Evolutionary conservation across 2,797 vertebrate genomes (phyloP).

Genomic region (Schizopygopsis malacanthus): DNA sequence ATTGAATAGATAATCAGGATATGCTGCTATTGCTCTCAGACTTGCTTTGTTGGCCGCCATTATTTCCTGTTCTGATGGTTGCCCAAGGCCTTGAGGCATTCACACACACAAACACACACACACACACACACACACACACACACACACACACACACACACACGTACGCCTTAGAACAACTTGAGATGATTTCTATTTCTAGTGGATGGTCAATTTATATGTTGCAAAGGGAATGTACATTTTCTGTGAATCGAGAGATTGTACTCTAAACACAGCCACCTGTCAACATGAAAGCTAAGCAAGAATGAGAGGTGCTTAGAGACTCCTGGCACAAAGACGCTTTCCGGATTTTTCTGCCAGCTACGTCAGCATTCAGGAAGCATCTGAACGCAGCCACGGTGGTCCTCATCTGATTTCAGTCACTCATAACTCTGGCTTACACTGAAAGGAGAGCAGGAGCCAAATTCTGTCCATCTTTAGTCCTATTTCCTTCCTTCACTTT

Average conservation of each 20-base stretch:
- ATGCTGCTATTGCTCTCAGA: conserved; percentile 63
- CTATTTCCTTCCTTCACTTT: conserved; percentile 17
- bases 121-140: not conserved
- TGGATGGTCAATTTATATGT: conserved; percentile 43
- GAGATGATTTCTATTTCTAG: conserved; percentile 52
- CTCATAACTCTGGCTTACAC: conserved; percentile 49
- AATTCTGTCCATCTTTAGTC: conserved; percentile 44
- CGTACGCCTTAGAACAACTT: conserved; percentile 29
- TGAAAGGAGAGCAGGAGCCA: conserved; percentile 45
- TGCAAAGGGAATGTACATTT: conserved; percentile 46
- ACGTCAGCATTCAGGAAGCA: conserved; percentile 53
- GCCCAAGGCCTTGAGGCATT: conserved; percentile 55
- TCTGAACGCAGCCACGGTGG: conserved; percentile 56
- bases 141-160: conserved; percentile 36
- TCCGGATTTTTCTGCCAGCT: conserved; percentile 51
- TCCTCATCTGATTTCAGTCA: conserved; percentile 49
- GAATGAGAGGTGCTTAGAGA: conserved; percentile 49
- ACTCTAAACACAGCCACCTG: conserved; percentile 44
- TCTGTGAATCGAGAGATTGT: conserved; percentile 44
- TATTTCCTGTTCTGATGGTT: conserved; percentile 62
- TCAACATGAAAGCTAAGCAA: conserved; percentile 50
- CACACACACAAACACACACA: conserved; percentile 46
- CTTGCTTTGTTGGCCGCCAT: conserved; percentile 61
- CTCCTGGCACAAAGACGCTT: conserved; percentile 46
- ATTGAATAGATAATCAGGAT: conserved; percentile 65